Base-by-base conservation (phyloP, 92 coral and sea anemone genomes). In the Virgularia gustaviana region DNA sequence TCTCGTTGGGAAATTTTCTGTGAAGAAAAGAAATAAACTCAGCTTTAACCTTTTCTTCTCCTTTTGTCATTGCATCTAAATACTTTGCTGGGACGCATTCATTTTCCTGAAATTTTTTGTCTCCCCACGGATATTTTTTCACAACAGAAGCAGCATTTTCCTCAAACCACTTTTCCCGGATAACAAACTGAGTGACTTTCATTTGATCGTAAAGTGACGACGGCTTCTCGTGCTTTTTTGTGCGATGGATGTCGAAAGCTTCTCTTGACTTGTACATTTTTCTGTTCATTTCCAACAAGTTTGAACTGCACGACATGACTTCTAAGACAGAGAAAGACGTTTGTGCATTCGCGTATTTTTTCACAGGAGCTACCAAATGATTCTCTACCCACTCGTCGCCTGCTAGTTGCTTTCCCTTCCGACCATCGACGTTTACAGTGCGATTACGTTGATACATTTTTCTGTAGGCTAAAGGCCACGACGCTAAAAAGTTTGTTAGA, bases 371-470 rank as follows among this genome's bases (percentile, higher is more conserved):
- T 9, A 80, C 85, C 23, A 80, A 56, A 35, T 76, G 66, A 38
- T 32, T 73, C 34, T 81, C 82, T 6, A 80, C 85, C 85, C 85
- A 80, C 27, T 79, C 75, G 24, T 71, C 84, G 9, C 75, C 78
- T 0, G 83, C 83, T 8, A 79, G 43, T 16, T 79, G 72, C 24
- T 12, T 70, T 44, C 83, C 83, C 39, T 59, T 37, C 19, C 36
- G 70, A 4, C 83, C 78, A 57, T 71, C 53, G 18, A 79, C 9
- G 34, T 61, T 79, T 0, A 79, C 53, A 10, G 71, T 54, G 70
- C 78, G n/a, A 39, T 15, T 39, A 39, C 45, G 45, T 39, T 39
- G 45, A 15, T 39, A 39, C 45, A 39, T 39, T 39, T 39, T 39
- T 39, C 45, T 39, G 45, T 39, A 39, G 45, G 45, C 8, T 7